Evolutionary conservation across 1,140 invertebrate genomes (phyloP).

Genomic region (roundworm (Caenorhabditis elegans)): DNA sequence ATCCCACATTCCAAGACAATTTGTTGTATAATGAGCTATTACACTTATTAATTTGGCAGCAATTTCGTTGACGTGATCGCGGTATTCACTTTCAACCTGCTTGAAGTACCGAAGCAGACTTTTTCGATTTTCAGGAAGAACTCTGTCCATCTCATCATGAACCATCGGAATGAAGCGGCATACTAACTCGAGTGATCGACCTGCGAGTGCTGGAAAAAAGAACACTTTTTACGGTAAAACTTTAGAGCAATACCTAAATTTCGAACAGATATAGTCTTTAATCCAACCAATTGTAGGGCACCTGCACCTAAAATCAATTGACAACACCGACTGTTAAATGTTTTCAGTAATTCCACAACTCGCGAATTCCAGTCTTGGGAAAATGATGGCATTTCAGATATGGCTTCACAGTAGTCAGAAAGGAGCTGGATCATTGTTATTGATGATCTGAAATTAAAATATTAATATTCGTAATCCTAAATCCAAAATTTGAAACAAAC

Average conservation of each 20-base stretch:
- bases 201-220: slow-evolving; percentile 76
- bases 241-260: slow-evolving; percentile 73
- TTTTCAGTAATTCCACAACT: slow-evolving; percentile 80
- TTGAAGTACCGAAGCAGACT: slow-evolving; percentile 71
- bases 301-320: slow-evolving; percentile 92
- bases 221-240: background rate
- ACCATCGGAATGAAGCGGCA: slow-evolving; percentile 70
- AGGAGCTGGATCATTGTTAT: slow-evolving; percentile 81
- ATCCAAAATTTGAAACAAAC: too few species aligned
- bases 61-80: slow-evolving; percentile 85
- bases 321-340: slow-evolving; percentile 88
- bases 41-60: slow-evolving; percentile 85
- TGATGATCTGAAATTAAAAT: slow-evolving; percentile 69
- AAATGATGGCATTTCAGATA: slow-evolving; percentile 71
- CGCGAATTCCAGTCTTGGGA: slow-evolving; percentile 78
- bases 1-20: slow-evolving; percentile 74
- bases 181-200: slow-evolving; percentile 79
- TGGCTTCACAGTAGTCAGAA: slow-evolving; percentile 83
- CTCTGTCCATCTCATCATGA: slow-evolving; percentile 68
- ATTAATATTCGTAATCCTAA: background rate
- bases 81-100: slow-evolving; percentile 72
- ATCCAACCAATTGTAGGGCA: slow-evolving; percentile 85
- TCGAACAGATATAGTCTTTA: slow-evolving; percentile 92
- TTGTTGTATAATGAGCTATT: slow-evolving; percentile 71
- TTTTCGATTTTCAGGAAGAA: slow-evolving; percentile 67